These are phyloP conservation scores for Cosmia trapezina DNA, from an alignment of 2,888 invertebrate genomes.

Conservation along the genomic window DNA sequence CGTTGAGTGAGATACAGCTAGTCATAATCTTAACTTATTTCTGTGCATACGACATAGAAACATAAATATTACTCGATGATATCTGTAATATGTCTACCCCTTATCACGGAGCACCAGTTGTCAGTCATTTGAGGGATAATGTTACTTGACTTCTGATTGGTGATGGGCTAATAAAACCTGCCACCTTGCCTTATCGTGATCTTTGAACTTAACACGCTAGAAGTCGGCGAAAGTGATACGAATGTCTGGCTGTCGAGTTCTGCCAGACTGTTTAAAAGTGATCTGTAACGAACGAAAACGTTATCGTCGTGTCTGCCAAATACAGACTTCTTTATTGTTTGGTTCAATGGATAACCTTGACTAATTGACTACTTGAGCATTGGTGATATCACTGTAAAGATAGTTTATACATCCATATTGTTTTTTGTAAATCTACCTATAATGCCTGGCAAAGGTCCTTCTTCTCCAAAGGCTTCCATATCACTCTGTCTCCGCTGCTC, in stretches of 20 bases:
- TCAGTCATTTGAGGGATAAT: conserved; percentile 27
- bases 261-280: conserved; percentile 10
- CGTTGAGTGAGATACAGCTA: conserved; percentile 12
- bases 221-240: conserved; percentile 43
- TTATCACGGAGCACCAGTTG: conserved; percentile 40
- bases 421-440: not conserved
- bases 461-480: not conserved
- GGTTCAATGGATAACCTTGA: no score
- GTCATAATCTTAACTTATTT: conserved; percentile 30
- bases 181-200: conserved; percentile 53
- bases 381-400: conserved; percentile 21
- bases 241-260: conserved; percentile 18
- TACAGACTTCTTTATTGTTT: conserved; percentile 22
- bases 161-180: conserved; percentile 51
- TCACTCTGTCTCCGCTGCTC: not conserved
- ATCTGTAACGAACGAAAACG: conserved; percentile 14
- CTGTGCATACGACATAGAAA: conserved; percentile 26
- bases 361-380: conserved; percentile 27
- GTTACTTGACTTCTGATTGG: conserved; percentile 39
- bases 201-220: conserved; percentile 58
- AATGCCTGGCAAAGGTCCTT: not conserved
- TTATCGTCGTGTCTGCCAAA: conserved; percentile 3
- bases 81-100: conserved; percentile 24
- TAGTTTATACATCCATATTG: not conserved
- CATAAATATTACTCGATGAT: conserved; percentile 21